Evolutionary conservation across 2,888 invertebrate genomes (phyloP).

Genomic region (Parelbella ahira): DNA sequence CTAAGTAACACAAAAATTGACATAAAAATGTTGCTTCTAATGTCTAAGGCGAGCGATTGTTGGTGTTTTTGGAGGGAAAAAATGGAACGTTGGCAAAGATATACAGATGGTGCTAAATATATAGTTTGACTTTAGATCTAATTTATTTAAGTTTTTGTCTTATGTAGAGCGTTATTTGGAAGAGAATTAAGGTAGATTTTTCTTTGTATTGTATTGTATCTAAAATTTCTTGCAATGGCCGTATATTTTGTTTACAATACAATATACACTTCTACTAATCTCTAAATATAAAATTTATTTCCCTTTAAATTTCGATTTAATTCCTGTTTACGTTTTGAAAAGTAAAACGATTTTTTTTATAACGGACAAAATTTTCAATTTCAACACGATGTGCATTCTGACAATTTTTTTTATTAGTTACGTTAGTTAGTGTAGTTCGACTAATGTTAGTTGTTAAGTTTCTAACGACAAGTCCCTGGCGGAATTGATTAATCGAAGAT

Average conservation of each 20-base stretch:
- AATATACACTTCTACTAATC: no score
- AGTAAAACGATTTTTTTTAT: no score
- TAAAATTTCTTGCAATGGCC: no score
- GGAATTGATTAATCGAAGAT: conserved; percentile 21
- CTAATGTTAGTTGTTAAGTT: conserved; percentile 17
- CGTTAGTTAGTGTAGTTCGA: conserved; percentile 27
- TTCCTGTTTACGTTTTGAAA: no score
- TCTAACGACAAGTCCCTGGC: conserved; percentile 17
- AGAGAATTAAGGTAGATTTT: conserved; percentile 17
- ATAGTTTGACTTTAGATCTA: conserved; percentile 28
- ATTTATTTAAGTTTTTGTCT: conserved; percentile 31
- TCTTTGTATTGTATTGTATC: conserved; percentile 19
- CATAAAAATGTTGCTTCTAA: conserved; percentile 16
- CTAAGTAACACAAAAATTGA: conserved; percentile 24
- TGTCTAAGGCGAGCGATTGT: neutral
- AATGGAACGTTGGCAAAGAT: conserved; percentile 26
- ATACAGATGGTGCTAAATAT: conserved; percentile 41
- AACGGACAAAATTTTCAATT: conserved; percentile 12
- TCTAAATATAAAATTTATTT: conserved; percentile 21
- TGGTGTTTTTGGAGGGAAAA: neutral
- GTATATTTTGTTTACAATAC: conserved; percentile 13
- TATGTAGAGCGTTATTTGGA: no score
- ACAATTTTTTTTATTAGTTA: conserved; percentile 19
- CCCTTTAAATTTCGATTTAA: conserved; percentile 14
- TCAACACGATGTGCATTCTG: conserved; percentile 11